These are phyloP conservation scores for Platerodrilus igneus DNA, from an alignment of 2,888 invertebrate genomes.

Conservation along the genomic window DNA sequence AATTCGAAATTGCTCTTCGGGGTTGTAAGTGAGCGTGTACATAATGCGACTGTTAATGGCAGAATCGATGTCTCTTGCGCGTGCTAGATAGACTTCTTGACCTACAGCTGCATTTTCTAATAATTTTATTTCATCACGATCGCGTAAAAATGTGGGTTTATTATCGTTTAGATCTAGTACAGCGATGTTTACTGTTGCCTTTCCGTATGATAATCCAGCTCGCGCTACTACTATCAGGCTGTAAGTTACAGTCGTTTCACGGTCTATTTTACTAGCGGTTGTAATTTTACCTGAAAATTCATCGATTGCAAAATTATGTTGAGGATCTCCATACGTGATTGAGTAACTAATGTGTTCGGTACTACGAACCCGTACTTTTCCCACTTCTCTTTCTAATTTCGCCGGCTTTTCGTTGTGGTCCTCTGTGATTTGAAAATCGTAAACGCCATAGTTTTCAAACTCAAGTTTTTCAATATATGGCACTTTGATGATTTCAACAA, in stretches of 20 bases:
- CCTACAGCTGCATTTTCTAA: conserved; percentile 90
- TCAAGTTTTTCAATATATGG: conserved; percentile 67
- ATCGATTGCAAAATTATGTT: conserved; percentile 74
- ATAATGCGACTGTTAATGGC: conserved; percentile 83
- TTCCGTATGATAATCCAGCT: conserved; percentile 69
- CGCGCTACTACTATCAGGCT: conserved; percentile 76
- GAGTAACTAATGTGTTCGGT: conserved; percentile 59
- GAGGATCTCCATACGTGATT: conserved; percentile 76
- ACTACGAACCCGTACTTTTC: conserved; percentile 61
- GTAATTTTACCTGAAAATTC: conserved; percentile 72
- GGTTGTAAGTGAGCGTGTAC: conserved; percentile 76
- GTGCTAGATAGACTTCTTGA: conserved; percentile 84
- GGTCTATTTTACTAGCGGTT: conserved; percentile 74
- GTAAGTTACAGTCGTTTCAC: conserved; percentile 75
- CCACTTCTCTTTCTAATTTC: conserved; percentile 67
- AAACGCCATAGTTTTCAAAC: conserved; percentile 71
- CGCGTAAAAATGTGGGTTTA: conserved; percentile 74
- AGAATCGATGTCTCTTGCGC: conserved; percentile 82
- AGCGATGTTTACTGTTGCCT: conserved; percentile 73
- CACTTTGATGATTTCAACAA: conserved; percentile 74
- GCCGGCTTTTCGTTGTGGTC: conserved; percentile 63
- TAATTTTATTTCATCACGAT: conserved; percentile 73
- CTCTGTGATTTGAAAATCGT: conserved; percentile 78
- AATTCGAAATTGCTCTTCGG: conserved; percentile 77
- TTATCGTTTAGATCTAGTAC: conserved; percentile 90